A percentile compares a stretch with the other conserved stretches of the same genome.
phyloP scores from a whole-genome alignment of 2,797 vertebrate genomes.

The Sebastes trivittatus region DNA sequence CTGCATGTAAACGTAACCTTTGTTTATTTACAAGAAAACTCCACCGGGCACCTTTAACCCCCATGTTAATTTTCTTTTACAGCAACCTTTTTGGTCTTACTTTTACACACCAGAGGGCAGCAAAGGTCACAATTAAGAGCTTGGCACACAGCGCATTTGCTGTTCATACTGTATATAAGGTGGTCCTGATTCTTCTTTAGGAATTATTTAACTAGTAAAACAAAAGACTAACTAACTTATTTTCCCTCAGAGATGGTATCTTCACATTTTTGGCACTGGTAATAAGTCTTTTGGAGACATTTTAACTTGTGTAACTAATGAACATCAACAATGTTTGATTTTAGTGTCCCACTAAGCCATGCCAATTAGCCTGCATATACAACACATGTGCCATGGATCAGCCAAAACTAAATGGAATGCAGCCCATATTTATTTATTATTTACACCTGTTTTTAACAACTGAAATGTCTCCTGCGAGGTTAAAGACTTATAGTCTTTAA shows the following conservation, averaged over 20 bases:
- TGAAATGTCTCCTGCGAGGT: not conserved
- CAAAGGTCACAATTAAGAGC: not conserved
- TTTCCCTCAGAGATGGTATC: not conserved
- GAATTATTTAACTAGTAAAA: not conserved
- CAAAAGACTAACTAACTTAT: not conserved
- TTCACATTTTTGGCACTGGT: not conserved
- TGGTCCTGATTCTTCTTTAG: not conserved
- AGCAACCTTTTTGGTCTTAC: not conserved
- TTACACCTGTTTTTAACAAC: not conserved
- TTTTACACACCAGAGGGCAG: conserved; percentile 33
- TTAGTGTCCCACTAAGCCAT: not conserved
- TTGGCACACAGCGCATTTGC: not conserved
- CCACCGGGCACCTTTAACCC: not conserved
- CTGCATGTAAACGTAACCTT: not conserved
- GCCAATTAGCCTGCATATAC: not conserved
- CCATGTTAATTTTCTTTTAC: not conserved
- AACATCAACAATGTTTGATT: not conserved
- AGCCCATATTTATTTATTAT: not conserved
- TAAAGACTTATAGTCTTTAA: not conserved
- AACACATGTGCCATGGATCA: not conserved
- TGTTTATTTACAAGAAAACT: not conserved
- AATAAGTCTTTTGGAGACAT: not conserved
- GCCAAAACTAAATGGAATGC: not conserved
- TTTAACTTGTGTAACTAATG: not conserved
- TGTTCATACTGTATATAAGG: not conserved